A percentile compares a stretch with the other conserved stretches of the same genome.
Conservation (phyloP, 1,140 invertebrate genomes). For the Nasonia giraulti region DNA sequence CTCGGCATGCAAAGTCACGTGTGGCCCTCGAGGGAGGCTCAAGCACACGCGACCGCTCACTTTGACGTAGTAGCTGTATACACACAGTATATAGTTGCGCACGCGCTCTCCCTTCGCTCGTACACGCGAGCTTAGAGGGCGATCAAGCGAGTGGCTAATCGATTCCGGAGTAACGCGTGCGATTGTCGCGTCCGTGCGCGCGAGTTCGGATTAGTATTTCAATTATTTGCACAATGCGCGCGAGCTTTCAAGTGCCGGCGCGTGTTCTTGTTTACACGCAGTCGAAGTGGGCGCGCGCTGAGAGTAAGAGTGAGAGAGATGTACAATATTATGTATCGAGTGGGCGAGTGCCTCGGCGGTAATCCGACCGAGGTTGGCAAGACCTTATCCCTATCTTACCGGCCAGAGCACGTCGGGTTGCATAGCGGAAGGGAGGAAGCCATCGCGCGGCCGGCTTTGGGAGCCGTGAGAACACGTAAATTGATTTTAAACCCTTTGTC, state of each 20-base stretch:
- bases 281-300: slow-evolving; percentile 53
- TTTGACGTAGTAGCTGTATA: slow-evolving; percentile 28
- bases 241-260: slow-evolving; percentile 64
- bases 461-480: slow-evolving; percentile 47
- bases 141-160: slow-evolving; percentile 57
- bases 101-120: neutral
- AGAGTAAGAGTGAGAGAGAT: too few relatives aligned
- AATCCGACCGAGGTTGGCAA: slow-evolving; percentile 64
- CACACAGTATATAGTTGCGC: neutral
- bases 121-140: neutral
- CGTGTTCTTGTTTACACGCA: slow-evolving; percentile 69
- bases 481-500: slow-evolving; percentile 51
- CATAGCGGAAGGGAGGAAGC: neutral
- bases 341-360: slow-evolving; percentile 57
- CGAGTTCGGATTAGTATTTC: slow-evolving; percentile 71
- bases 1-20: slow-evolving; percentile 68
- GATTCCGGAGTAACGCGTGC: slow-evolving; percentile 65
- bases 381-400: slow-evolving; percentile 55
- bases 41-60: slow-evolving; percentile 38
- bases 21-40: slow-evolving; percentile 60
- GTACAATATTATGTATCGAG: slow-evolving; percentile 55
- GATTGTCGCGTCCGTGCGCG: slow-evolving; percentile 64
- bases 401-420: slow-evolving; percentile 40
- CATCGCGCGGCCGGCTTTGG: neutral
- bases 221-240: slow-evolving; percentile 71